Evolutionary conservation across 2,888 invertebrate species (phyloP).

Genomic region (Gryllus longicercus): DNA sequence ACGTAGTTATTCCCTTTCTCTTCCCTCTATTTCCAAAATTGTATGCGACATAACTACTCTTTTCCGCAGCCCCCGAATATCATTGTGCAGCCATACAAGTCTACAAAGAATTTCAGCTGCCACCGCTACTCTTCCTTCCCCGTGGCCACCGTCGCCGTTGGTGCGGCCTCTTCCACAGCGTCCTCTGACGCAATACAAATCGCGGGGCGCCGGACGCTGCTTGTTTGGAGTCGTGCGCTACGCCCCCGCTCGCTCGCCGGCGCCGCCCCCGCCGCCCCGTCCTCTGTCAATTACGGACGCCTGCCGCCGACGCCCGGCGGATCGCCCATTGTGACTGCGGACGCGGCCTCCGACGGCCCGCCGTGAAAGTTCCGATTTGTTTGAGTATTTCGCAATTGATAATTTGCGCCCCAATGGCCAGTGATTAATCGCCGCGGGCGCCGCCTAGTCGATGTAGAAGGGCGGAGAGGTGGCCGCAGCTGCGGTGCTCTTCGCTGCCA

Average conservation of each 20-base stretch:
- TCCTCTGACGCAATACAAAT: neutral
- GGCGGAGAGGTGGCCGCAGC: too few species aligned
- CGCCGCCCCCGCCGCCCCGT: neutral
- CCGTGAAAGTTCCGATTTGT: neutral
- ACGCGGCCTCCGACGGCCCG: neutral
- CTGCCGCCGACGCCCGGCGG: neutral
- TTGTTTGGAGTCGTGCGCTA: neutral
- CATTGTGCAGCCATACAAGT: too few species aligned
- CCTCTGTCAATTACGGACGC: neutral
- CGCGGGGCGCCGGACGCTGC: neutral
- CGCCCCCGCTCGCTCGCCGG: neutral
- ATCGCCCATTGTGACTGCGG: neutral
- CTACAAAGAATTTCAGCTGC: too few species aligned
- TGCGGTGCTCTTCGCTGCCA: too few species aligned
- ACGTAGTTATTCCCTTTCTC: too few species aligned
- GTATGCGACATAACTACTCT: too few species aligned
- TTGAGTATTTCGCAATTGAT: slow-evolving; percentile 17
- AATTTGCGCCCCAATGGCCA: neutral
- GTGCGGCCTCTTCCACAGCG: neutral
- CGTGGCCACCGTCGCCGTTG: too few species aligned
- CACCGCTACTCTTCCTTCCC: too few species aligned
- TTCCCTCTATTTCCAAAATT: too few species aligned
- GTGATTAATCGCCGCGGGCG: neutral
- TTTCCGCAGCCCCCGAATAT: too few species aligned
- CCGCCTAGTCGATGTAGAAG: neutral